Percentiles rank a stretch among this genome's conserved stretches.
Evolutionary conservation across 2,888 invertebrate genomes (phyloP).

Genomic region (Amiota minor): DNA sequence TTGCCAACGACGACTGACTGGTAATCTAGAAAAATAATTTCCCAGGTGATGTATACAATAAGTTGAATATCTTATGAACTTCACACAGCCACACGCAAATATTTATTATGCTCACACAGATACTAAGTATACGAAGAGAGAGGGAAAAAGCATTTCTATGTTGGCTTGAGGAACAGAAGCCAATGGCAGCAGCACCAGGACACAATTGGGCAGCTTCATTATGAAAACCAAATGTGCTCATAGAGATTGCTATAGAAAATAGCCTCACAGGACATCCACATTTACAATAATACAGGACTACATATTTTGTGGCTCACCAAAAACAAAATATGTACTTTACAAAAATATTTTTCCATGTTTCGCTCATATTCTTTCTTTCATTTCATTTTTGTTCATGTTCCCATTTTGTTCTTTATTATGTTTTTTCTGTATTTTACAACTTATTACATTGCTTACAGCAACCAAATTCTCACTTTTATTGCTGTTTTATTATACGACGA

Average conservation of each 20-base stretch:
- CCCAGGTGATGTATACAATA: constrained; percentile 6
- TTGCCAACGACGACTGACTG: neutral
- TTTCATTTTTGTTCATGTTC: too few species aligned
- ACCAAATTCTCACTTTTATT: constrained; percentile 29
- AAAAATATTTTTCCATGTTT: constrained; percentile 6
- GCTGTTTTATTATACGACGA: constrained; percentile 38
- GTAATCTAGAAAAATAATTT: constrained; percentile 19
- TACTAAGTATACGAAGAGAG: neutral
- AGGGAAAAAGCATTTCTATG: neutral
- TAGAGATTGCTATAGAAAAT: too few species aligned
- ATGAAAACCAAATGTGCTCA: neutral
- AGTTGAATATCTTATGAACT: constrained; percentile 5
- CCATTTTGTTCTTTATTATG: neutral
- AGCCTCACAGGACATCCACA: too few species aligned
- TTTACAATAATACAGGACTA: neutral
- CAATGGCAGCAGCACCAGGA: neutral
- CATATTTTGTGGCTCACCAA: neutral
- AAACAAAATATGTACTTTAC: constrained; percentile 1
- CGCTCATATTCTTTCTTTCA: constrained; percentile 9
- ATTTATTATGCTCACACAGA: neutral
- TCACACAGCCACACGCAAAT: too few species aligned
- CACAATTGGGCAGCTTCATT: constrained; percentile 5
- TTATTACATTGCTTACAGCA: constrained; percentile 3
- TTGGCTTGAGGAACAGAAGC: neutral
- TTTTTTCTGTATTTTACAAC: constrained; percentile 4